Evolutionary conservation across 1,140 invertebrate species (phyloP), one percentile per base, ranked within the genome.

Genomic region (Caenorhabditis remanei): DNA sequence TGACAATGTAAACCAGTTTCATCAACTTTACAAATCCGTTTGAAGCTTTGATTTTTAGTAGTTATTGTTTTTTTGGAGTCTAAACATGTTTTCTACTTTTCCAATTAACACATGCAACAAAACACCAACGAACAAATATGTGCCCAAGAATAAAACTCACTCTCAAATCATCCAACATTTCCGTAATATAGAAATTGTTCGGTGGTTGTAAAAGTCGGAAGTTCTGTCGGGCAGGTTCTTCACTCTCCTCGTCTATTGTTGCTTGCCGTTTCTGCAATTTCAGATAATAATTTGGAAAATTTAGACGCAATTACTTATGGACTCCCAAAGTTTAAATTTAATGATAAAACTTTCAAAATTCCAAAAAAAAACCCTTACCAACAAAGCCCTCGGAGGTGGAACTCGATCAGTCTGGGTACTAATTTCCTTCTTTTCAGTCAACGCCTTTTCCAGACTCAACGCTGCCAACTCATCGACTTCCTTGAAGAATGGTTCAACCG

Each of bases 401-500:
- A 43, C 58, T 14, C 63, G 19, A 65, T 71, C 63, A n/a, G 63
- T 87, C 71, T 83, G 79, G 0, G 71, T 53, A n/a, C 13, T 24
- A 4, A 75, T 55, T 21, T 87, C 82, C 50, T 85, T 89, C 46
- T 50, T 50, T 24, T 88, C 90, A 14, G 71, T 8, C 21, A 13
- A 11, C 5, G 71, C 46, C 14, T 79, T 79, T 43, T 79, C 71
- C 40, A 79, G n/a, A 32, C 46, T 50, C 46, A 79, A 24, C 8
- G 71, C 71, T 24, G 71, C 71, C 40, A 79, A n/a, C 14, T 79
- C 71, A 24, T 79, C 71, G 21, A 79, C 71, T 50, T 79, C 71
- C 14, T 79, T 79, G 71, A 88, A 61, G 48, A 92, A 92, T 32
- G 91, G 91, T 65, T 93, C 92, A 46, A 93, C 92, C 8, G 91